Evolutionary conservation across 2,888 invertebrate genomes (phyloP).

Genomic region (Andricus curvator): DNA sequence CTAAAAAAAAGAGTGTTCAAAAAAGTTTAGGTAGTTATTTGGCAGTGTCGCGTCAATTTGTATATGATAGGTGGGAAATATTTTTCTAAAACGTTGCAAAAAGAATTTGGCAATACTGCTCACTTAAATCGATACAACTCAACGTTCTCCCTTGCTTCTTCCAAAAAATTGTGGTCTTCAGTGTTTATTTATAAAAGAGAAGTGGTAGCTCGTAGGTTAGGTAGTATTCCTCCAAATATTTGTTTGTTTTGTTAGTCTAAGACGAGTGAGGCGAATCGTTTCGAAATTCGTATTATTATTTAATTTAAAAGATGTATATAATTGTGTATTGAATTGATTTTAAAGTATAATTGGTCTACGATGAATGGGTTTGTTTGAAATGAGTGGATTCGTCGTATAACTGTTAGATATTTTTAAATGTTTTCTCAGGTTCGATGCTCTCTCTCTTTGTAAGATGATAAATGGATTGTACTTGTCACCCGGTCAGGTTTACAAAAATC

Average conservation of each 20-base stretch:
- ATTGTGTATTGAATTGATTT: constrained; percentile 1
- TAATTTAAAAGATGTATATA: constrained; percentile 10
- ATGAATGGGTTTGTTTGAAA: constrained; percentile 1
- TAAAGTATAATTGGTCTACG: neutral
- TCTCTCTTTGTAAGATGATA: neutral
- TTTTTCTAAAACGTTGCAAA: constrained; percentile 10
- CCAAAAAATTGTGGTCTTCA: neutral
- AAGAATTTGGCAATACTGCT: constrained; percentile 8
- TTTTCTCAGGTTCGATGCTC: constrained; percentile 4
- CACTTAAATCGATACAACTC: neutral
- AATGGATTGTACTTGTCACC: neutral
- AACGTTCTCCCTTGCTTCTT: neutral
- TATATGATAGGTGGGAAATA: constrained; percentile 1
- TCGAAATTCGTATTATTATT: neutral
- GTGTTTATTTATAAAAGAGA: neutral
- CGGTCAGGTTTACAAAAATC: neutral
- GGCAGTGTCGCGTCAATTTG: neutral
- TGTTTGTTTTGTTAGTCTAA: neutral
- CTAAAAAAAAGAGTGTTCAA: neutral
- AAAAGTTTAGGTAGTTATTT: neutral
- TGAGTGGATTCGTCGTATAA: neutral
- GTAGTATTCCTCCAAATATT: neutral
- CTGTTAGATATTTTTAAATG: neutral
- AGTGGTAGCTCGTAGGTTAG: neutral
- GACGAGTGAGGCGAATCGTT: neutral